Conservation (phyloP, 2,888 invertebrate species). For the Macrosiphum euphorbiae region DNA sequence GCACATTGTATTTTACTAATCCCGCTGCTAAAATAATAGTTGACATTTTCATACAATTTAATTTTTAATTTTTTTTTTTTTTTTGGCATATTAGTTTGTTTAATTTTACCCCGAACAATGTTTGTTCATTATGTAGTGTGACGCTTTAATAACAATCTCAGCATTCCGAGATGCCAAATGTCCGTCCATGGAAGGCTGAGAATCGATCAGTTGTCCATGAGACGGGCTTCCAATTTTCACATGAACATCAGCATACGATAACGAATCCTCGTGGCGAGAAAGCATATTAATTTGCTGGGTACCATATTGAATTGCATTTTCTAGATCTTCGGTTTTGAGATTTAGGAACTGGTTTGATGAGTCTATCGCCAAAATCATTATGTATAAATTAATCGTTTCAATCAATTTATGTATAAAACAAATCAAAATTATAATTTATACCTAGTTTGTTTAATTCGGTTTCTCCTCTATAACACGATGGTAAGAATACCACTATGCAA, state of each 20-base stretch:
- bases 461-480: slow-evolving; percentile 37
- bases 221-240: slow-evolving; percentile 74
- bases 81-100: slow-evolving; percentile 13
- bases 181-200: slow-evolving; percentile 75
- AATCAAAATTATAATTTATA: slow-evolving; percentile 20
- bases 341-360: not conserved
- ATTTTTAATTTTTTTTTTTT: not conserved
- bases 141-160: slow-evolving; percentile 76
- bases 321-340: slow-evolving; percentile 47
- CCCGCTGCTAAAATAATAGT: slow-evolving; percentile 10
- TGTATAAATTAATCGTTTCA: not conserved
- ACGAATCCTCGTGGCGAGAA: slow-evolving; percentile 74
- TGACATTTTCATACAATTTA: not conserved
- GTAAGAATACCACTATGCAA: slow-evolving; percentile 19
- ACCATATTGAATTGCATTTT: slow-evolving; percentile 55
- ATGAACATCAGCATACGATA: slow-evolving; percentile 74
- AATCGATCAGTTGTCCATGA: slow-evolving; percentile 75
- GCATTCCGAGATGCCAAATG: slow-evolving; percentile 75
- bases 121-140: slow-evolving; percentile 75
- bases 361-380: not conserved
- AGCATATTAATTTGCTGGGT: slow-evolving; percentile 55
- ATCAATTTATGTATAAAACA: not conserved
- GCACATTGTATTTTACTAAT: slow-evolving; percentile 49
- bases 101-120: slow-evolving; percentile 75
- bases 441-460: slow-evolving; percentile 5